A percentile compares a stretch with the other conserved stretches of the same genome.
phyloP scores from a whole-genome alignment of 2,888 invertebrate species.

The Drosophila flavopinicola region DNA sequence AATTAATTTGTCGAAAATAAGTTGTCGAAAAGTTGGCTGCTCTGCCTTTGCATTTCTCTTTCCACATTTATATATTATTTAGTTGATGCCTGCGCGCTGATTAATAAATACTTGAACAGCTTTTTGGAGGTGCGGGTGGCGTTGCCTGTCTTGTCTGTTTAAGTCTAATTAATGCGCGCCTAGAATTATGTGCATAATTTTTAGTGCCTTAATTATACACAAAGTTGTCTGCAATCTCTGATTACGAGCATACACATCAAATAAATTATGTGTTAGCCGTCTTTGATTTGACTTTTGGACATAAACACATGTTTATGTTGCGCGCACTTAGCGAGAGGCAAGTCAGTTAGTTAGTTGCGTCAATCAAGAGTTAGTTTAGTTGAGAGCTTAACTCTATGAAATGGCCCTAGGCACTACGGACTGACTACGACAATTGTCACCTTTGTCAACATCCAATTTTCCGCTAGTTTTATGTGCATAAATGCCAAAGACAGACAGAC shows the following conservation, averaged over 20 bases:
- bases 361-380: constrained; percentile 18
- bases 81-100: constrained; percentile 35
- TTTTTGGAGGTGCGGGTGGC: background rate
- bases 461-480: constrained; percentile 71
- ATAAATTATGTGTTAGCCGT: constrained; percentile 22
- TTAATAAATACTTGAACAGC: constrained; percentile 54
- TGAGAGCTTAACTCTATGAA: constrained; percentile 31
- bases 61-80: background rate
- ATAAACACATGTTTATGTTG: constrained; percentile 65
- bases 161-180: constrained; percentile 66
- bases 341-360: constrained; percentile 9
- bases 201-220: constrained; percentile 62
- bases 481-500: constrained; percentile 49
- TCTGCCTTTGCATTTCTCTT: constrained; percentile 18
- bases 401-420: constrained; percentile 12
- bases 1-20: constrained; percentile 82
- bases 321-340: constrained; percentile 31
- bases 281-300: constrained; percentile 51
- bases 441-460: constrained; percentile 78
- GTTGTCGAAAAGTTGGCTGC: constrained; percentile 73
- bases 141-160: constrained; percentile 17
- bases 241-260: constrained; percentile 43
- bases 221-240: constrained; percentile 32
- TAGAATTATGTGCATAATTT: constrained; percentile 38
- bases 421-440: constrained; percentile 71